Percentiles rank a stretch among this genome's conserved stretches.
Conservation (phyloP, 2,797 vertebrate genomes). For the Eleutherodactylus coqui region DNA sequence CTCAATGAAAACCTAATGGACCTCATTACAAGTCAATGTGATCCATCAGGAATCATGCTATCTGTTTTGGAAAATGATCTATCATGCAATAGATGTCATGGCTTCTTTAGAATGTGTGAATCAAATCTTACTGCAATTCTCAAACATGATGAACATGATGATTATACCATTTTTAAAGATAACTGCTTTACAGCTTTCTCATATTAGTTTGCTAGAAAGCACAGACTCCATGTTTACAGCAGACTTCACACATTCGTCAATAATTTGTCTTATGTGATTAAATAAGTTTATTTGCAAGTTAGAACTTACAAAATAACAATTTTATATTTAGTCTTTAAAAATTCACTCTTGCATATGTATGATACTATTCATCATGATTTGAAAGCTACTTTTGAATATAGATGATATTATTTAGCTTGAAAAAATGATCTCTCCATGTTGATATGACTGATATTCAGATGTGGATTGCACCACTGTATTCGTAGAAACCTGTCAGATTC, state of each 20-base stretch:
- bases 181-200: neutral
- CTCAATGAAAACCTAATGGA: too few relatives aligned
- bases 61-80: too few relatives aligned
- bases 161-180: neutral
- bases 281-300: constrained; percentile 21
- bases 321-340: constrained; percentile 38
- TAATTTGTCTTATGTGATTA: constrained; percentile 26
- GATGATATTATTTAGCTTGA: constrained; percentile 40
- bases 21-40: too few relatives aligned
- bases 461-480: neutral
- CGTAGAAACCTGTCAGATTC: neutral
- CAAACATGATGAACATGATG: neutral
- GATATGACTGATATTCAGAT: constrained; percentile 4
- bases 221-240: constrained; percentile 25
- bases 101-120: neutral
- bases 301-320: constrained; percentile 29
- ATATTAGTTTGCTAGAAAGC: constrained; percentile 34
- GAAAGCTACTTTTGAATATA: constrained; percentile 43
- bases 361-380: constrained; percentile 35
- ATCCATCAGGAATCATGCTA: too few relatives aligned
- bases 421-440: constrained; percentile 13
- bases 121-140: neutral
- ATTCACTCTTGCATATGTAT: constrained; percentile 50
- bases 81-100: neutral
- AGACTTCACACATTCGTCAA: neutral